phyloP scores from a whole-genome alignment of 2,113 vertebrate species.

The Saguinus imperator region DNA sequence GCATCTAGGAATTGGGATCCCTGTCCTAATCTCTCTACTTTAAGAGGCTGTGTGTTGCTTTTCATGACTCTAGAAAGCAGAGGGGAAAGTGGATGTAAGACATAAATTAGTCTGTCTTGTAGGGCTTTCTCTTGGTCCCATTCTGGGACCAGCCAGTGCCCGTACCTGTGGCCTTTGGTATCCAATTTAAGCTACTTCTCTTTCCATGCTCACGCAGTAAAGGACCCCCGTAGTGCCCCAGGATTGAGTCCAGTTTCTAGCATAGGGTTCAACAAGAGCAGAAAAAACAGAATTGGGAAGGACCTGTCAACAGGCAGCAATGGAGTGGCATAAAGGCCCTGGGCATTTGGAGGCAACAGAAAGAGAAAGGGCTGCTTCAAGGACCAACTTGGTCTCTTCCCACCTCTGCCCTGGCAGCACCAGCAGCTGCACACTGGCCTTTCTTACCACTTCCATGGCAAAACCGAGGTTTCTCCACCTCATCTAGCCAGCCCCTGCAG shows the following conservation, averaged over 20 bases:
- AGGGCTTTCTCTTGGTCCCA: not conserved
- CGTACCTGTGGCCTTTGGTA: not conserved
- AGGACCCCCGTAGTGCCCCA: rapidly evolving
- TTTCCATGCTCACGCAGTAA: not conserved
- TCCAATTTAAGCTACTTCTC: not conserved
- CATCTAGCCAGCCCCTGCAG: rapidly evolving
- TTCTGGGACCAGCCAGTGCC: not conserved
- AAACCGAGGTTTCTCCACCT: not conserved
- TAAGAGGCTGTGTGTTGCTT: not conserved
- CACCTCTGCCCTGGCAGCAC: not conserved
- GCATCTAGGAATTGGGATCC: not conserved
- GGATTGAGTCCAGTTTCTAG: not conserved
- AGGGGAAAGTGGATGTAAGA: not conserved
- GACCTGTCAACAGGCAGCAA: rapidly evolving
- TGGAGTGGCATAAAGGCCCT: not conserved
- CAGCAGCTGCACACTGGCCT: not conserved
- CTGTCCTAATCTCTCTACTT: not conserved
- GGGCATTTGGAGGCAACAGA: not conserved
- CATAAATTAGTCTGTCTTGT: too few relatives aligned
- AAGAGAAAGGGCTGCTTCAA: not conserved
- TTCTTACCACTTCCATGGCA: not conserved
- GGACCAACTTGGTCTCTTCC: not conserved
- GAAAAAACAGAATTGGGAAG: too few relatives aligned
- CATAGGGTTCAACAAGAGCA: rapidly evolving
- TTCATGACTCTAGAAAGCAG: not conserved